Base-by-base conservation (phyloP, 2,888 invertebrate genomes). In the Eupithecia dodoneata region DNA sequence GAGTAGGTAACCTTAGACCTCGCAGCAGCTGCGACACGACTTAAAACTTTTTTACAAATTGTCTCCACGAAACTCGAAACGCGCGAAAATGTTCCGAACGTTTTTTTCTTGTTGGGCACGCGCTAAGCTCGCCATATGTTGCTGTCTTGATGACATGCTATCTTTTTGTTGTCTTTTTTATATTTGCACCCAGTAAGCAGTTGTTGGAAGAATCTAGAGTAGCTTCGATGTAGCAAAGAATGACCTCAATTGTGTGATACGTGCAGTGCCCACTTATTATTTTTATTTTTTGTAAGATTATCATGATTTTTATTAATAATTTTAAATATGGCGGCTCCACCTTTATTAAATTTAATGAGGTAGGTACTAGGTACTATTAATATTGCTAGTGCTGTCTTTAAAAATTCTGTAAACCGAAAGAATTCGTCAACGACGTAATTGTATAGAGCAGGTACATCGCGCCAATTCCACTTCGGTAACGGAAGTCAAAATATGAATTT, bases 401-500 rank as follows among this genome's bases (percentile, higher is more conserved):
- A 55, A 55, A n/a, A 15, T 59, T 59, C 55, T 9, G n/a, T 59
- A 59, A 59, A 59, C n/a, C 1, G 18, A 59, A 18, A 59, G 55
- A 18, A 59, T n/a, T 59, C 3, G 18, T 59, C 55, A 2, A 59
- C 18, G 55, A 59, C 55, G 55, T 9, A 59, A 59, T 0, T 59
- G 55, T 59, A 59, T 59, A n/a, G 55, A 18, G 55, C 18, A 66
- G 47, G 41, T 59, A 66, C 86, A 90, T 86, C 88, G 91, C 92
- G 93, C 93, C 92, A 93, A 94, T 92, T 93, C 91, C 91, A 91
- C 90, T 93, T 94, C 87, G 89, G 88, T 92, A 94, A 87, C 95
- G 94, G 94, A 94, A 94, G 94, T 94, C 88, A 91, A 92, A 92
- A 94, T 93, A 92, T 93, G 93, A 93, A 92, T 94, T 78, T 94